Evolutionary conservation across 2,888 invertebrate genomes (phyloP).

Genomic region (Nineta flava): DNA sequence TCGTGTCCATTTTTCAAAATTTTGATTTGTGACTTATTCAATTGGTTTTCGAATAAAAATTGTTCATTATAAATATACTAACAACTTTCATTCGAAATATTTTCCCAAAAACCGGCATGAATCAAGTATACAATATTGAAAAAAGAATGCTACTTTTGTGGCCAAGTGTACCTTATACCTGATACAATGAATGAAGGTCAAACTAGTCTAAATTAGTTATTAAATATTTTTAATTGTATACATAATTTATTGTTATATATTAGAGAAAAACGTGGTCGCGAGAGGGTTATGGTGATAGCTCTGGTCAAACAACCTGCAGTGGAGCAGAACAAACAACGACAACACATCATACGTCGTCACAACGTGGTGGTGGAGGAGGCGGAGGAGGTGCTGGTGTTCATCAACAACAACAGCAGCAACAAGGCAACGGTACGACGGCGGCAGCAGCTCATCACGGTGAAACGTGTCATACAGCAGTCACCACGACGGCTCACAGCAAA

Average conservation of each 20-base stretch:
- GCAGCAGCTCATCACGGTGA: slow-evolving; percentile 25
- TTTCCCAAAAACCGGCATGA: no score
- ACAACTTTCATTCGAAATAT: no score
- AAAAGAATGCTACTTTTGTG: no score
- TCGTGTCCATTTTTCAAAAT: no score
- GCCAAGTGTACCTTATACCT: no score
- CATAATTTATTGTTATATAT: slow-evolving; percentile 8
- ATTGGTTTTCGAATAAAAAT: no score
- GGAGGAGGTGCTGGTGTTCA: slow-evolving; percentile 20
- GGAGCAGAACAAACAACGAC: slow-evolving; percentile 18
- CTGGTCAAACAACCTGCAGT: slow-evolving; percentile 23
- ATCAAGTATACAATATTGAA: no score
- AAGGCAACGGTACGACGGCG: slow-evolving; percentile 22
- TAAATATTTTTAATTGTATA: no score
- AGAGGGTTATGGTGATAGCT: slow-evolving; percentile 43
- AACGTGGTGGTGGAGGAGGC: slow-evolving; percentile 29
- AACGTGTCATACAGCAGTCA: slow-evolving; percentile 23
- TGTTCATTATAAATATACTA: no score
- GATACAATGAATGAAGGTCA: no score
- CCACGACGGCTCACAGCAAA: slow-evolving; percentile 70
- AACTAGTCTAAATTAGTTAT: no score
- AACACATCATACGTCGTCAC: slow-evolving; percentile 17
- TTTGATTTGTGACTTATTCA: no score
- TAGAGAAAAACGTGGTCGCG: slow-evolving; percentile 46
- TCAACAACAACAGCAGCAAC: slow-evolving; percentile 24